Conservation (phyloP, 2,113 vertebrate species). For the Chionodraco myersi region DNA sequence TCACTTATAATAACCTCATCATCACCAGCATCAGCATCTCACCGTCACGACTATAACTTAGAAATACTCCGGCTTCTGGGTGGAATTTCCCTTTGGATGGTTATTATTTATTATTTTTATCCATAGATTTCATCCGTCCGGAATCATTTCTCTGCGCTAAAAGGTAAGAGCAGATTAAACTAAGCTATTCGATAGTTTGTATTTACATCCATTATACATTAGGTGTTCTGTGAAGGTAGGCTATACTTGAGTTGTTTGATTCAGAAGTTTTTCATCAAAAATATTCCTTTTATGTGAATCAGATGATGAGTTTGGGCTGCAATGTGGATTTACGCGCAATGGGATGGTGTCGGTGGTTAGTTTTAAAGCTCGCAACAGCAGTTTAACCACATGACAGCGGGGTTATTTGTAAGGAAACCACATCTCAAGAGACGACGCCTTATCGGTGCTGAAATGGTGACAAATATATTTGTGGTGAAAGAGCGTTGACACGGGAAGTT, state of each 20-base stretch:
- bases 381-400: constrained; percentile 7
- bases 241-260: background rate
- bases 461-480: constrained; percentile 2
- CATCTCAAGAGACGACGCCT: constrained; percentile 3
- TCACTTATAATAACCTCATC: constrained; percentile 66
- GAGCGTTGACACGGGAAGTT: constrained; percentile 70
- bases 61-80: constrained; percentile 18
- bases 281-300: background rate
- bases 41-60: background rate
- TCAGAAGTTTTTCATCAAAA: constrained; percentile 6
- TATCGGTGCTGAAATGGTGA: background rate
- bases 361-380: constrained; percentile 40
- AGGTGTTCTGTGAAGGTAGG: background rate
- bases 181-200: background rate
- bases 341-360: constrained; percentile 39
- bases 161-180: constrained; percentile 67
- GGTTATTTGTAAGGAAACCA: background rate
- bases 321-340: constrained; percentile 27
- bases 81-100: constrained; percentile 66
- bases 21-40: constrained; percentile 61
- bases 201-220: background rate
- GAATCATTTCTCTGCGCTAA: constrained; percentile 32
- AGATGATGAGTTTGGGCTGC: constrained; percentile 44
- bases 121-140: constrained; percentile 26
- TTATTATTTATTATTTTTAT: constrained; percentile 33